These are phyloP conservation scores for Chrysomallon squamiferum DNA, from an alignment of 1,140 invertebrate species.

Conservation along the genomic window DNA sequence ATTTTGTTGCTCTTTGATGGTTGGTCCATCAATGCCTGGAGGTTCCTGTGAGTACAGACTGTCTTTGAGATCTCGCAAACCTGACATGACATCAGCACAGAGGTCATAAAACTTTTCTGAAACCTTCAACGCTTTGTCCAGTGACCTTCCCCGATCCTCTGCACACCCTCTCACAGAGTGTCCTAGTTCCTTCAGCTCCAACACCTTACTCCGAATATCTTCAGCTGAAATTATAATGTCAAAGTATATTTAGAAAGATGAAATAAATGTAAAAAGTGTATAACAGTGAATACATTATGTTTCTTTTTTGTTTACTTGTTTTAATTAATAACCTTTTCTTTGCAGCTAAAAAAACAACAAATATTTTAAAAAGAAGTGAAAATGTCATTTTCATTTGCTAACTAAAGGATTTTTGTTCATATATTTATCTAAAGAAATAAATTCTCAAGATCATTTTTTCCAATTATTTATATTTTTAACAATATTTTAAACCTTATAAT, in stretches of 20 bases:
- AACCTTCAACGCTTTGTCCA: conserved; percentile 85
- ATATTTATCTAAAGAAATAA: too few relatives aligned
- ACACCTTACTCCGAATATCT: conserved; percentile 92
- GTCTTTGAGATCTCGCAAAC: conserved; percentile 87
- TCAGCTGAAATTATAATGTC: conserved; percentile 38
- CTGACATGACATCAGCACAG: conserved; percentile 87
- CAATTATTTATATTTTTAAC: too few relatives aligned
- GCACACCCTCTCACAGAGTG: conserved; percentile 87
- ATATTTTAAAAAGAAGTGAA: too few relatives aligned
- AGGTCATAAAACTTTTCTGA: conserved; percentile 95
- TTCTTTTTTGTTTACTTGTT: too few relatives aligned
- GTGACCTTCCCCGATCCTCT: conserved; percentile 77
- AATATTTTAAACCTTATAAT: too few relatives aligned
- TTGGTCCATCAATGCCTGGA: conserved; percentile 77
- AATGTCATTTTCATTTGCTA: too few relatives aligned
- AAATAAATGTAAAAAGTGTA: not conserved
- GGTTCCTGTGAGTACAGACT: conserved; percentile 89
- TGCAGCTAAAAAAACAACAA: too few relatives aligned
- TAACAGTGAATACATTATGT: too few relatives aligned
- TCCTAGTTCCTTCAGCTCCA: conserved; percentile 91
- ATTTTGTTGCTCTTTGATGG: conserved; percentile 90
- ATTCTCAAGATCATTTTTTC: too few relatives aligned
- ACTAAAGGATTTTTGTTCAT: too few relatives aligned
- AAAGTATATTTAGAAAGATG: too few relatives aligned
- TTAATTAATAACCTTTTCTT: too few relatives aligned